Evolutionary conservation across 2,797 vertebrate genomes (phyloP).

Genomic region (Fistularia tabacaria): DNA sequence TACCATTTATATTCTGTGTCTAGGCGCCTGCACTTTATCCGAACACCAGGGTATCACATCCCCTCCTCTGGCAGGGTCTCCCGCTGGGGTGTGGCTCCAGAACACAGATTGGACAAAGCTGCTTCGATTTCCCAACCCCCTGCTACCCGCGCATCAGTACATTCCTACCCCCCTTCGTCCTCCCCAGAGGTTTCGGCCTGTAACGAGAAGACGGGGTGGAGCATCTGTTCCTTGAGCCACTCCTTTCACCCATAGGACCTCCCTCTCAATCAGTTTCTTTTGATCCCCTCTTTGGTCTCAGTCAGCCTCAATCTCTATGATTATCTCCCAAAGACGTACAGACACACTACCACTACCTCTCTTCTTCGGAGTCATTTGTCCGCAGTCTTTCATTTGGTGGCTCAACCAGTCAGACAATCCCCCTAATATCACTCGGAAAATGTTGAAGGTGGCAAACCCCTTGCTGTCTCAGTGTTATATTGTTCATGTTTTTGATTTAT

Average conservation of each 20-base stretch:
- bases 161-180: slow-evolving; percentile 16
- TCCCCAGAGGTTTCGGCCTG: slow-evolving; percentile 55
- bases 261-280: slow-evolving; percentile 31
- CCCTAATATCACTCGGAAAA: slow-evolving; percentile 6
- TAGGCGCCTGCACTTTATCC: slow-evolving; percentile 29
- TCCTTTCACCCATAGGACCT: slow-evolving; percentile 27
- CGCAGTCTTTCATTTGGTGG: slow-evolving; percentile 11
- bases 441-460: background rate
- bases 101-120: slow-evolving; percentile 47
- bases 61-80: slow-evolving; percentile 36
- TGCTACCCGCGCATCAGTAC: slow-evolving; percentile 36
- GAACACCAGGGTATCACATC: slow-evolving; percentile 37
- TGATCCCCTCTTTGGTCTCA: slow-evolving; percentile 22
- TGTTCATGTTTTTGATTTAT: background rate
- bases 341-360: slow-evolving; percentile 1
- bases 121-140: slow-evolving; percentile 27
- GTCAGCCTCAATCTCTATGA: slow-evolving; percentile 23
- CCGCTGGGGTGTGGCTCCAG: slow-evolving; percentile 51
- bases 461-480: background rate
- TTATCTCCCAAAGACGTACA: slow-evolving; percentile 7
- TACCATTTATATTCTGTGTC: slow-evolving; percentile 43
- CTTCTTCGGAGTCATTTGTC: background rate
- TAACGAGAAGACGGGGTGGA: slow-evolving; percentile 48
- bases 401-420: slow-evolving; percentile 7
- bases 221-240: slow-evolving; percentile 64